Conservation (phyloP, 2,113 vertebrate genomes). For the Antechinus flavipes region DNA sequence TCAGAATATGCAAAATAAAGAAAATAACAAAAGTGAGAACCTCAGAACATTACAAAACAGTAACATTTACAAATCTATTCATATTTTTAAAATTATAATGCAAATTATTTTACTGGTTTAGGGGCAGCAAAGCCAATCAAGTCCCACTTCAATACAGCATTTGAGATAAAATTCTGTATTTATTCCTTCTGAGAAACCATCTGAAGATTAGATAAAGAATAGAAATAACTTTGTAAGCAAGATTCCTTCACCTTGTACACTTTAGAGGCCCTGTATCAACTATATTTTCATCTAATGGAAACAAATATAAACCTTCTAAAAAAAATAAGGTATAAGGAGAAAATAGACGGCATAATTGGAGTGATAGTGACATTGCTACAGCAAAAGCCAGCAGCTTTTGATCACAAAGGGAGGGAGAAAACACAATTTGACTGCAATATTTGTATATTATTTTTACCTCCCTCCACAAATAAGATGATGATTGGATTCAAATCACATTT, state of each 20-base stretch:
- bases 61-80: slow-evolving; percentile 16
- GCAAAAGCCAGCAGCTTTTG: neutral
- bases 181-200: slow-evolving; percentile 31
- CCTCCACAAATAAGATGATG: slow-evolving; percentile 66
- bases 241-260: neutral
- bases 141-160: neutral
- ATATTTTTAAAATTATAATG: neutral
- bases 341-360: slow-evolving; percentile 20
- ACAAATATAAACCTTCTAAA: slow-evolving; percentile 4
- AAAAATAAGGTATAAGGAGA: slow-evolving; percentile 23
- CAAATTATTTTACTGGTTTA: slow-evolving; percentile 9
- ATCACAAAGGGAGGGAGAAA: neutral
- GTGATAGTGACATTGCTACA: slow-evolving; percentile 4
- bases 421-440: slow-evolving; percentile 71
- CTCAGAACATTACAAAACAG: neutral
- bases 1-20: neutral
- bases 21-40: neutral
- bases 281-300: slow-evolving; percentile 1
- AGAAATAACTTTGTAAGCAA: neutral
- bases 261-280: neutral
- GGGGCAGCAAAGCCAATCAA: neutral
- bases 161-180: slow-evolving; percentile 41
- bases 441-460: slow-evolving; percentile 77
- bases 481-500: slow-evolving; percentile 77
- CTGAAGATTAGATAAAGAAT: neutral